phyloP scores from a whole-genome alignment of 2,113 vertebrate species.

The Psophia crepitans region DNA sequence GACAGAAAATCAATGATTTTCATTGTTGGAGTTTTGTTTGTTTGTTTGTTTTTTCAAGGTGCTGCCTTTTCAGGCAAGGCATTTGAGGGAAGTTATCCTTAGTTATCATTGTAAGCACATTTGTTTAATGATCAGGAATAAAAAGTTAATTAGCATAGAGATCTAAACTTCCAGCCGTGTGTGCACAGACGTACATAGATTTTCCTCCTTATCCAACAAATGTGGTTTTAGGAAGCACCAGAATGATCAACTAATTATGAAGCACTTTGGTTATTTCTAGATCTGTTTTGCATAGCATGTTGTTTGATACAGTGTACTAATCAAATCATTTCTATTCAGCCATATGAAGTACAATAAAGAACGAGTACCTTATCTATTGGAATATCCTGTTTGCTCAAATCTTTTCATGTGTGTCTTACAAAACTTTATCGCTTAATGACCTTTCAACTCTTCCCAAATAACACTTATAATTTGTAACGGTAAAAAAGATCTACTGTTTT shows the following conservation, averaged over 20 bases:
- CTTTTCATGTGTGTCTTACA: neutral
- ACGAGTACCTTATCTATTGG: conserved; percentile 20
- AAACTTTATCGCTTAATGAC: conserved; percentile 3
- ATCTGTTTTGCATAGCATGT: neutral
- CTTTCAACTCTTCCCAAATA: conserved; percentile 7
- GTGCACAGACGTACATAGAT: neutral
- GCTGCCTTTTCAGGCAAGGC: neutral
- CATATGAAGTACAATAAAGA: conserved; percentile 1
- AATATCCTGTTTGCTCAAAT: neutral
- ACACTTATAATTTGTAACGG: conserved; percentile 28
- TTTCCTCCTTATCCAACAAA: neutral
- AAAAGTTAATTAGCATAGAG: neutral
- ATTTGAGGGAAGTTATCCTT: neutral
- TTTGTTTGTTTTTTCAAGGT: neutral
- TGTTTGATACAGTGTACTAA: conserved; percentile 15
- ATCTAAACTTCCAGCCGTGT: neutral
- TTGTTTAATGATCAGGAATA: neutral
- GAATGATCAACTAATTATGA: conserved; percentile 8
- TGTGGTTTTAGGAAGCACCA: neutral
- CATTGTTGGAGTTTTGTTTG: neutral
- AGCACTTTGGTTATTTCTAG: neutral
- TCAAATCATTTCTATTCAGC: conserved; percentile 41
- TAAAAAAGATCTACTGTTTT: neutral
- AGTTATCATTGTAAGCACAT: neutral
- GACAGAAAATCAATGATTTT: neutral